These are phyloP conservation scores for Danio kyathit DNA, from an alignment of 2,797 vertebrate genomes.

Conservation along the genomic window DNA sequence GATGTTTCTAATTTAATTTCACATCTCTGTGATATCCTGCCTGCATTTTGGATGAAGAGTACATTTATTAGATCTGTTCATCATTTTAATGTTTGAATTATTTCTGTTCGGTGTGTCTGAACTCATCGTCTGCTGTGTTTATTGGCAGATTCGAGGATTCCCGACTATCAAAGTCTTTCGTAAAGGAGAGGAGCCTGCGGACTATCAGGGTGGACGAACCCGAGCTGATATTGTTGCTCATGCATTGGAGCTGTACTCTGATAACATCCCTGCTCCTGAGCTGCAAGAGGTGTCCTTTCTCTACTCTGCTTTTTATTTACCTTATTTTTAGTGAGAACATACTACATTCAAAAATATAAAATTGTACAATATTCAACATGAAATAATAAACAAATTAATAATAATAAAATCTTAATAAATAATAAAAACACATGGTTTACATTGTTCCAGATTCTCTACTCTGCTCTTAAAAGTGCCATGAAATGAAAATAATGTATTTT, in stretches of 20 bases:
- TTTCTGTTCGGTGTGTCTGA: neutral
- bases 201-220: slow-evolving; percentile 91
- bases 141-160: slow-evolving; percentile 89
- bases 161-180: slow-evolving; percentile 97
- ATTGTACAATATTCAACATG: too few species aligned
- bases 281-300: slow-evolving; percentile 84
- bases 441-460: neutral
- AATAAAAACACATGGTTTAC: too few species aligned
- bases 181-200: slow-evolving; percentile 92
- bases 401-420: too few species aligned
- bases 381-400: too few species aligned
- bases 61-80: neutral
- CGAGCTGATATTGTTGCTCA: slow-evolving; percentile 86
- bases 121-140: neutral
- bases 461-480: neutral
- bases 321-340: neutral
- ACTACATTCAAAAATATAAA: too few species aligned
- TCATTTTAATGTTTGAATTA: neutral
- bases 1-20: neutral
- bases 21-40: neutral
- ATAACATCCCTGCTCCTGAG: slow-evolving; percentile 88
- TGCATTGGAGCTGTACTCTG: slow-evolving; percentile 93
- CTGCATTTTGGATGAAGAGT: neutral
- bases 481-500: too few species aligned
- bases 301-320: neutral